Evolutionary conservation across 2,797 vertebrate species (phyloP).

Genomic region (Enteromius radiatus): DNA sequence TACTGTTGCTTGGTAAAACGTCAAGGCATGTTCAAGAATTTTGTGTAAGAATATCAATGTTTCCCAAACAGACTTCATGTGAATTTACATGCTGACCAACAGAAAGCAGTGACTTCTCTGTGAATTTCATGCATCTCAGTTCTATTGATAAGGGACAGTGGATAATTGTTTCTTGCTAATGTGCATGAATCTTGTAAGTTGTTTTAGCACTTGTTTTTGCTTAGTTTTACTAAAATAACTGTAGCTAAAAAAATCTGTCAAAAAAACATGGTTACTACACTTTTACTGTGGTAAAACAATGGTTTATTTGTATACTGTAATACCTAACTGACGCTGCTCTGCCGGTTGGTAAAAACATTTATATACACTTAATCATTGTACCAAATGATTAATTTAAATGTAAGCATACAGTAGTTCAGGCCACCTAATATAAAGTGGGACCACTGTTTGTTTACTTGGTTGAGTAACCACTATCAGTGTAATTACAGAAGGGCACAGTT

Average conservation of each 20-base stretch:
- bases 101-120: neutral
- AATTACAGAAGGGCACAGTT: slow-evolving; percentile 18
- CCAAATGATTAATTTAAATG: no score
- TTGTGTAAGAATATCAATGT: neutral
- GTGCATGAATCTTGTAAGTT: neutral
- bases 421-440: no score
- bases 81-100: neutral
- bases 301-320: no score
- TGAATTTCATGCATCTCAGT: neutral
- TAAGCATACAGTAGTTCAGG: no score
- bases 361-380: no score
- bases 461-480: slow-evolving; percentile 18
- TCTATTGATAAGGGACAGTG: neutral
- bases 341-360: no score
- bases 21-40: neutral
- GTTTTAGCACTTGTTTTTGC: no score
- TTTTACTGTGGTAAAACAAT: no score
- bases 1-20: neutral
- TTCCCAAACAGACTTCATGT: neutral
- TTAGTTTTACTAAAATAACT: neutral
- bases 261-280: no score
- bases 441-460: slow-evolving; percentile 16
- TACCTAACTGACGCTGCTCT: no score
- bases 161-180: neutral
- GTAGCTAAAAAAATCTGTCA: no score